These are phyloP conservation scores for Cylindroiulus punctatus DNA, from an alignment of 2,888 invertebrate species.

Conservation along the genomic window DNA sequence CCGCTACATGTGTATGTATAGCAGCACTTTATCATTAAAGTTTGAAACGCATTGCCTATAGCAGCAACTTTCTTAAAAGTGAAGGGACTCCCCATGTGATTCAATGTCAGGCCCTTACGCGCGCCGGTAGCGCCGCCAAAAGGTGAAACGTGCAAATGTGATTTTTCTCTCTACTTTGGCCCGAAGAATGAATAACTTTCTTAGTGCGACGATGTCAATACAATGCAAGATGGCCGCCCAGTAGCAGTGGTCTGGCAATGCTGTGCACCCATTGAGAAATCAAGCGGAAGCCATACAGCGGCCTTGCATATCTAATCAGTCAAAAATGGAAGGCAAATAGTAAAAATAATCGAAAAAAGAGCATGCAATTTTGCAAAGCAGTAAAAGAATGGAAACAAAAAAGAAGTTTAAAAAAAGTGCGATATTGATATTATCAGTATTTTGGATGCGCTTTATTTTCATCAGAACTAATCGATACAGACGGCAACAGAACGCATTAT, in stretches of 20 bases:
- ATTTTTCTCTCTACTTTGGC: neutral
- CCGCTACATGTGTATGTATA: too few species aligned
- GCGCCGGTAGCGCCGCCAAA: neutral
- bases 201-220: neutral
- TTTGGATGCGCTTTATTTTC: slow-evolving; percentile 40
- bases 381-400: slow-evolving; percentile 8
- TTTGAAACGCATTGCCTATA: too few species aligned
- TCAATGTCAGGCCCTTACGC: too few species aligned
- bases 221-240: neutral
- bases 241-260: neutral
- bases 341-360: slow-evolving; percentile 3
- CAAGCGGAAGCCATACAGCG: neutral
- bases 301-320: neutral
- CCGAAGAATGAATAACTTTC: neutral
- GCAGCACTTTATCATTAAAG: too few species aligned
- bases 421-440: slow-evolving; percentile 16
- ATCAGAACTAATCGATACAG: slow-evolving; percentile 34
- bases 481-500: slow-evolving; percentile 19
- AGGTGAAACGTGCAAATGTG: neutral
- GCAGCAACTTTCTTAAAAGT: too few species aligned
- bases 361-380: slow-evolving; percentile 30
- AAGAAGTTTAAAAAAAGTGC: neutral
- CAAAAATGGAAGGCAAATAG: neutral
- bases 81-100: too few species aligned
- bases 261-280: neutral